phyloP scores from a whole-genome alignment of 2,888 invertebrate species.

The Omphaloscelis lunosa region DNA sequence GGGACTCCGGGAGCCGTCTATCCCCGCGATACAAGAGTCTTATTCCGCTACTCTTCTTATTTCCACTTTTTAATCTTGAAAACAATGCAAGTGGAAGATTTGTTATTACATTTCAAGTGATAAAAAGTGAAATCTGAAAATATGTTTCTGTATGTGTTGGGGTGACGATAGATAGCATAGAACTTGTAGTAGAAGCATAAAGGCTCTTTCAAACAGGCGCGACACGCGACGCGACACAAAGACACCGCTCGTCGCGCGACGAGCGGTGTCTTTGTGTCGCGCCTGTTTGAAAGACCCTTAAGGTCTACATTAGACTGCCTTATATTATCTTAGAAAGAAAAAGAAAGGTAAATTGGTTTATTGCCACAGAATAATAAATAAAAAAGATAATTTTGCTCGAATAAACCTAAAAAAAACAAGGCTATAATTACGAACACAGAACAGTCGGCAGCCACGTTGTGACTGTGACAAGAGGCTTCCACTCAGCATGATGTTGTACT shows the following conservation, averaged over 20 bases:
- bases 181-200: background rate
- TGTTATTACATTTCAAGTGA: conserved; percentile 20
- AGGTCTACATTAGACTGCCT: background rate
- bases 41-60: conserved; percentile 53
- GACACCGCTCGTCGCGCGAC: no score
- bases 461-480: background rate
- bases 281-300: no score
- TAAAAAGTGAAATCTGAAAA: background rate
- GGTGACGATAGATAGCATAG: background rate
- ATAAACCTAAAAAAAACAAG: background rate
- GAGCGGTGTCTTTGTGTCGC: no score
- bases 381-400: background rate
- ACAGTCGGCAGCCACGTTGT: background rate
- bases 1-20: conserved; percentile 42
- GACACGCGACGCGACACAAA: no score
- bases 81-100: conserved; percentile 43
- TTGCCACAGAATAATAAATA: background rate
- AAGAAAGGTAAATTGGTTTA: background rate
- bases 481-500: background rate
- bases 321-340: background rate
- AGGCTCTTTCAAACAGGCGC: no score
- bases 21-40: conserved; percentile 49
- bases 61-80: conserved; percentile 63
- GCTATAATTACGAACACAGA: no score
- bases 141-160: background rate